Evolutionary conservation across 2,888 invertebrate genomes (phyloP), one percentile per base, ranked within the genome.

Genomic region (Eupithecia abbreviata): DNA sequence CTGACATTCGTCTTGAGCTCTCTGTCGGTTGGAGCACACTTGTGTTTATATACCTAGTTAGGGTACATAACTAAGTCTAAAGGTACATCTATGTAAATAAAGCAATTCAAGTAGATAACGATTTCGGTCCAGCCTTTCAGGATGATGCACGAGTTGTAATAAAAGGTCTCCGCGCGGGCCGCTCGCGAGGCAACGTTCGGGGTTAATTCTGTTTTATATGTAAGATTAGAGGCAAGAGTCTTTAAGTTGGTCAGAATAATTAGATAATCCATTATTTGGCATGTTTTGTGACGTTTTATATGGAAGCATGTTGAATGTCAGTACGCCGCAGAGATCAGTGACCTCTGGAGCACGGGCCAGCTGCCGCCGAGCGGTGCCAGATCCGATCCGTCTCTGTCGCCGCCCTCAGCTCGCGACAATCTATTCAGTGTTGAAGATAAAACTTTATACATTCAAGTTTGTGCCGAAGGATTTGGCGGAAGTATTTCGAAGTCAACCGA

Each of bases 341-440:
- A 45, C 4, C 7, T 7, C 45, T 4, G 45, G 7, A 45, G 4
- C 45, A 4, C 45, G 5, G 5, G 5, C 2, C 51, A 0, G 51
- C 51, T 3, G 15, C 15, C 51, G 15, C 51, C 51, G 5, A 4
- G 5, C 15, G 1, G 4, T 15, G 15, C 51, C 4, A 15, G 15
- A 15, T 51, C 51, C 51, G 15, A 15, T 51, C 51, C 51, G 51
- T 51, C 15, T 51, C 51, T 15, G 51, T 51, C 51, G 15, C 15
- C 15, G 51, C 51, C 15, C 51, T 13, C 51, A 4, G 51, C 9
- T 15, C 51, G 51, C 51, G 51, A 51, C 51, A 15, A 15, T 5
- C 51, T 76, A 62, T 67, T 69, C 43, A 43, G 76, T 73, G 69
- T 13, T 49, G 47, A 42, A 72, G 65, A 76, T 76, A 76, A 76